Evolutionary conservation across 2,797 vertebrate species (phyloP), one percentile per base, ranked within the genome.

Genomic region (Peromyscus melanophrys): DNA sequence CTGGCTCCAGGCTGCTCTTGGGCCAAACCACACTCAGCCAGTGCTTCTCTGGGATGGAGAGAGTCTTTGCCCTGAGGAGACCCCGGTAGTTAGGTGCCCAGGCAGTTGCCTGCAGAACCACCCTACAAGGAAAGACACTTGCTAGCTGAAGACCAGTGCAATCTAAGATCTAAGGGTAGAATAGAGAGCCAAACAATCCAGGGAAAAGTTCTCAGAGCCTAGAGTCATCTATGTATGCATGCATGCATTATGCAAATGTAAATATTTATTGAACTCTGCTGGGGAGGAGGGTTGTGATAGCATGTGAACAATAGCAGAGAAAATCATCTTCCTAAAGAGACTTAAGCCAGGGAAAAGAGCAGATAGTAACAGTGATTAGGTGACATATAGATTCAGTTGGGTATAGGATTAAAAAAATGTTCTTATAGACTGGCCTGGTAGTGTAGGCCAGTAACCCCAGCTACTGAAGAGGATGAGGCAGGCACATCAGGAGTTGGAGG

Each of bases 1-100:
- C 94, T 93, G 95, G 90, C 83, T 97, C 92, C n/a, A 90, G 86
- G 55, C 84, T 76, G 86, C 83, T 82, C 57, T 29, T 9, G 40
- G 71, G 69, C 57, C 8, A 46, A 46, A 49, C 37, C 85, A 34
- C 19, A 6, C n/a, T 65, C 1, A 5, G n/a, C 31, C 19, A 31
- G 93, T 25, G 69, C 8, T 16, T 1, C 65, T 90, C n/a, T 43
- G 34, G 4, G 27, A 37, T 29, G 14, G 31, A 34, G 75, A 43
- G 21, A 23, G 16, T 4, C 1, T 10, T 21, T 78, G 46, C 6
- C 3, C 49, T 37, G 4, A 34, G 63, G 57, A 75, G 87, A 78
- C 40, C 59, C 73, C 0, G 0, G 34, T 31, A 27, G 63, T 69
- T 9, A 69, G 83, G 73, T 78, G 77, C 49, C 73, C 4, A 4